Evolutionary conservation across 2,797 vertebrate genomes (phyloP), one percentile per base, ranked within the genome.

Genomic region (Trichosurus vulpecula): DNA sequence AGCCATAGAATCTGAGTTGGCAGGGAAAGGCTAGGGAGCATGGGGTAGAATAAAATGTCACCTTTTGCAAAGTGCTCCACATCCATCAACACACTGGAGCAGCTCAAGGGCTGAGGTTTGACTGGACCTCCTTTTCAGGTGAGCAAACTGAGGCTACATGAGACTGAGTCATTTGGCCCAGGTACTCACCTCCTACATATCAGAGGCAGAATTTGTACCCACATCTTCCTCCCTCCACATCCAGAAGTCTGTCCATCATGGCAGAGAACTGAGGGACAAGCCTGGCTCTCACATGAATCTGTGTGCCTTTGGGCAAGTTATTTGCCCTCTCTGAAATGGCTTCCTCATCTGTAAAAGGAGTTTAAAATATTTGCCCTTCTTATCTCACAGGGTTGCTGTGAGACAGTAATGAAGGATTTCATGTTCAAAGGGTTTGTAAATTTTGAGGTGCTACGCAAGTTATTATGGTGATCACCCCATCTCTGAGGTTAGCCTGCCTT

Each of bases 371-470:
- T 52, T 35, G 0, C 16, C 54, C 29, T 0, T 0, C 25, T 56
- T 6, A 0, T 0, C 52, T 56, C 5, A 3, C 1, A 0, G 19
- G 8, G 74, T 10, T n/a, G 6, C 2, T 4, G 53, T 2, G 41
- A 56, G 41, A 47, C 31, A 8, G 31, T 16, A 22, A 16, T 6
- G 2, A 2, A 51, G 55, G 30, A 35, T 6, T 10, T 53, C 35
- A 9, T 0, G 0, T 0, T 87, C 22, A 27, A 87, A 11, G 54
- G 30, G 2, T 1, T 81, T 81, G 19, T 81, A 81, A 47, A 47
- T 81, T 4, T 19, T 66, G 6, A 31, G 52, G 54, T 0, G 3
- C 41, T 47, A 27, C 41, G 27, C 41, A 47, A 51, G 10, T 47
- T 27, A 51, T 12, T 29, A 3, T 29, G 10, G 9, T 0, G 3